Percentiles rank a stretch among this genome's conserved stretches.
These are phyloP conservation scores for Crocodylus rhombifer DNA, from an alignment of 2,797 vertebrate genomes.

Conservation along the genomic window DNA sequence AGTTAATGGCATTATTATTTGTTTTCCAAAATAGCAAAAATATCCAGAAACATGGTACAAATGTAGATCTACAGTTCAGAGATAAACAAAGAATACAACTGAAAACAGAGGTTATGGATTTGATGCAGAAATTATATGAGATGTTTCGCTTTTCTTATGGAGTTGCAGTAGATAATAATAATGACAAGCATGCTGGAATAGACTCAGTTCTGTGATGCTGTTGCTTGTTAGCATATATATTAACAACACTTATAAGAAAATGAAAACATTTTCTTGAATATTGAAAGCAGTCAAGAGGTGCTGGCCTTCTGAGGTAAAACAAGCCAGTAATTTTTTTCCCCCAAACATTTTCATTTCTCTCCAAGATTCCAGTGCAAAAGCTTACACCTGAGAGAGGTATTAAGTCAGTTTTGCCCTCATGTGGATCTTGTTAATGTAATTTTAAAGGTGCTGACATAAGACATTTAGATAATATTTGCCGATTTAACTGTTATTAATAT, in stretches of 20 bases:
- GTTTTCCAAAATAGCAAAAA: background rate
- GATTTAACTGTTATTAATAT: background rate
- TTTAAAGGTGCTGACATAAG: conserved; percentile 12
- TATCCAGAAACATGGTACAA: conserved; percentile 1
- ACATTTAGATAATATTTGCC: background rate
- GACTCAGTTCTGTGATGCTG: no score
- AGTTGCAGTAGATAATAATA: background rate
- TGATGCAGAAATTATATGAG: background rate
- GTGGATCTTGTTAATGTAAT: background rate
- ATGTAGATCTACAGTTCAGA: background rate
- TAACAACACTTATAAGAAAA: no score
- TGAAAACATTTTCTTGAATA: no score
- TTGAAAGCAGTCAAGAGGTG: background rate
- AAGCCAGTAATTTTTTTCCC: background rate
- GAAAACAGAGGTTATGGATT: background rate
- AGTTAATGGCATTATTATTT: conserved; percentile 45
- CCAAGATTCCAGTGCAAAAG: background rate
- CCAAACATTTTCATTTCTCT: background rate
- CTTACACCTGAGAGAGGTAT: background rate
- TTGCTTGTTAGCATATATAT: no score
- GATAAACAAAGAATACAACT: conserved; percentile 8
- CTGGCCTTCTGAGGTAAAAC: fast-evolving
- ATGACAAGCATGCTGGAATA: background rate
- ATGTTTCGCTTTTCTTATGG: background rate
- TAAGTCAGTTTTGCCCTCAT: background rate